phyloP scores from a whole-genome alignment of 2,888 invertebrate genomes.

The Volucella zonaria region DNA sequence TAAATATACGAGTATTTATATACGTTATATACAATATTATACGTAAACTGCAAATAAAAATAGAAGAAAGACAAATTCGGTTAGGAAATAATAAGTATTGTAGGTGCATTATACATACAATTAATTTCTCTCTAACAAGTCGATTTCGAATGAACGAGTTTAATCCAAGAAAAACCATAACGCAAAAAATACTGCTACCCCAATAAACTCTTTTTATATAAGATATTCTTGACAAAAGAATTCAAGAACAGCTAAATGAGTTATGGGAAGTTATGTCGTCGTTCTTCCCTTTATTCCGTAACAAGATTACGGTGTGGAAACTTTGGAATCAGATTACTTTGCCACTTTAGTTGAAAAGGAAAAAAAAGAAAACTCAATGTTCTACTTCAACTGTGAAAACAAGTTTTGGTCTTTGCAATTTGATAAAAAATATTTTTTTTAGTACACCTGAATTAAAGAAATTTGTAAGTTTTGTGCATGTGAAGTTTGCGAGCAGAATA shows the following conservation, averaged over 20 bases:
- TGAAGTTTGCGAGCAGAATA: neutral
- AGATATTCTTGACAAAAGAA: slow-evolving; percentile 10
- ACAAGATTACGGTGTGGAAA: slow-evolving; percentile 9
- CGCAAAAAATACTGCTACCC: neutral
- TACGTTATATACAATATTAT: too few species aligned
- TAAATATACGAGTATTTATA: too few species aligned
- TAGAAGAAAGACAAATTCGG: too few species aligned
- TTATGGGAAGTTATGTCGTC: slow-evolving; percentile 17
- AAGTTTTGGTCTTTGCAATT: slow-evolving; percentile 11
- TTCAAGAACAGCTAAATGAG: slow-evolving; percentile 16
- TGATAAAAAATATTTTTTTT: neutral
- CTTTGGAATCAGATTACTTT: slow-evolving; percentile 26
- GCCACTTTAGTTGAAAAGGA: neutral
- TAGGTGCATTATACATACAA: neutral
- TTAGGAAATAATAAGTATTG: too few species aligned
- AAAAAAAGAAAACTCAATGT: neutral
- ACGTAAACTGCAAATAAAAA: too few species aligned
- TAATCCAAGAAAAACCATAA: neutral
- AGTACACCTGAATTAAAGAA: neutral
- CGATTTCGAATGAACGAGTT: neutral
- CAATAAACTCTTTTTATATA: slow-evolving; percentile 1
- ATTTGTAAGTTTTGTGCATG: neutral
- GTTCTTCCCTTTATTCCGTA: slow-evolving; percentile 12
- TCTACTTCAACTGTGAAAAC: slow-evolving; percentile 13
- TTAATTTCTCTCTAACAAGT: slow-evolving; percentile 2